Percentiles rank a stretch among this genome's conserved stretches.
Conservation (phyloP, 2,797 vertebrate genomes). For the Borostomias antarcticus region DNA sequence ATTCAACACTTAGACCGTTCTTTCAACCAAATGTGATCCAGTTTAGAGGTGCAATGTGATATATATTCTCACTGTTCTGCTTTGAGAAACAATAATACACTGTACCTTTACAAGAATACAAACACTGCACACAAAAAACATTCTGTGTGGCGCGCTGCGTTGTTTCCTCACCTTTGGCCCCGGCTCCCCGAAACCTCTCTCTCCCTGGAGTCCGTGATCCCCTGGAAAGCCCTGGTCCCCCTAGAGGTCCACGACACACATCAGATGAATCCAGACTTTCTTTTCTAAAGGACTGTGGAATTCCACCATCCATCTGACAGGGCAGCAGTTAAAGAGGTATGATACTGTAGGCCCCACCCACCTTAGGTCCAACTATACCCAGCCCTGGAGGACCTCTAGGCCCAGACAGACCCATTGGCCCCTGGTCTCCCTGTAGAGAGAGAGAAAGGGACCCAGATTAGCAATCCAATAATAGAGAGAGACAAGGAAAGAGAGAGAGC, state of each 20-base stretch:
- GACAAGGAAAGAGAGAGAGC: neutral
- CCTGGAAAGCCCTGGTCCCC: conserved; percentile 84
- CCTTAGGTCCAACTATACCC: conserved; percentile 73
- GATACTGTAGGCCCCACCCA: conserved; percentile 39
- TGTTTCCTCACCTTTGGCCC: conserved; percentile 77
- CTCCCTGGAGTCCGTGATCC: conserved; percentile 77
- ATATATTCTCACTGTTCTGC: too few relatives aligned
- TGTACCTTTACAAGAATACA: too few relatives aligned
- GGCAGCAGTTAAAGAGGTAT: too few relatives aligned
- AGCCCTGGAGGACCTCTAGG: conserved; percentile 70
- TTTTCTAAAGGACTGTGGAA: too few relatives aligned
- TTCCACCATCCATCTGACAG: neutral
- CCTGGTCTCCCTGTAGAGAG: conserved; percentile 69
- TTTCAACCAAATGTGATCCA: too few relatives aligned
- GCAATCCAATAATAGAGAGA: neutral
- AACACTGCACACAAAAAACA: neutral
- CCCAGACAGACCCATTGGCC: conserved; percentile 68
- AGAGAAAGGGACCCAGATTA: too few relatives aligned
- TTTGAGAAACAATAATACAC: too few relatives aligned
- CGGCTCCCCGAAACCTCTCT: conserved; percentile 70
- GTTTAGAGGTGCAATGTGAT: too few relatives aligned
- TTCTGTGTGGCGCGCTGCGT: neutral
- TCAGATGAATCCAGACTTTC: neutral
- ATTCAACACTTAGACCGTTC: too few relatives aligned
- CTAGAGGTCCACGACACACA: conserved; percentile 56